Evolutionary conservation across 2,797 vertebrate species (phyloP).

Genomic region (Picus viridis): DNA sequence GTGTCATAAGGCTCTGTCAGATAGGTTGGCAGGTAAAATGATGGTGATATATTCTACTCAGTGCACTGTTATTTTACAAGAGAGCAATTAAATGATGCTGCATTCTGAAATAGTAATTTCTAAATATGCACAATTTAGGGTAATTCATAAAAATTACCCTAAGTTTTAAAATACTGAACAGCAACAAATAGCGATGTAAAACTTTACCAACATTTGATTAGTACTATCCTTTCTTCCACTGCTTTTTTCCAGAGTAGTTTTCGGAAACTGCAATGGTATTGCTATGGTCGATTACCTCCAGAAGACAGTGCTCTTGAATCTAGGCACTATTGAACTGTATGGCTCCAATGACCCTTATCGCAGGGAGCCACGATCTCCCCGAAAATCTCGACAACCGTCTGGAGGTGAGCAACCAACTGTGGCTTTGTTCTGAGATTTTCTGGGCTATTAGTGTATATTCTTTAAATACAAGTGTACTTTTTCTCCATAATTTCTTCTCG

Average conservation of each 20-base stretch:
- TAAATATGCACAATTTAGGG: background rate
- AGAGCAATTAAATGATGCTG: background rate
- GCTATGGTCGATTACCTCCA: constrained; percentile 97
- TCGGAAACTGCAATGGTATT: constrained; percentile 97
- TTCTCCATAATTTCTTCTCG: background rate
- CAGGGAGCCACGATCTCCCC: constrained; percentile 96
- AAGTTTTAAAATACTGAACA: background rate
- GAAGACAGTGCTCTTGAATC: constrained; percentile 94
- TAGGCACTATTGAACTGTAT: constrained; percentile 93
- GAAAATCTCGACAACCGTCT: constrained; percentile 94
- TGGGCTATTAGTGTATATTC: background rate
- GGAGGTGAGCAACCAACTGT: constrained; percentile 85
- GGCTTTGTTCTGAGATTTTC: background rate
- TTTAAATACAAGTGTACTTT: background rate
- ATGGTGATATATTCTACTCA: background rate
- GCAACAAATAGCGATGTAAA: background rate
- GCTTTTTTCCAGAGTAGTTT: constrained; percentile 88
- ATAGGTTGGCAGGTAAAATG: background rate
- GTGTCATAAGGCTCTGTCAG: background rate
- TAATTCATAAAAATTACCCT: background rate
- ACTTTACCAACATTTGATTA: background rate
- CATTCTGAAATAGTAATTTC: background rate
- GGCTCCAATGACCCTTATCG: constrained; percentile 96
- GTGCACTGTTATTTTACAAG: background rate
- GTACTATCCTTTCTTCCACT: background rate